Evolutionary conservation across 2,113 vertebrate genomes (phyloP).

Genomic region (Sinocyclocheilus maitianheensis): DNA sequence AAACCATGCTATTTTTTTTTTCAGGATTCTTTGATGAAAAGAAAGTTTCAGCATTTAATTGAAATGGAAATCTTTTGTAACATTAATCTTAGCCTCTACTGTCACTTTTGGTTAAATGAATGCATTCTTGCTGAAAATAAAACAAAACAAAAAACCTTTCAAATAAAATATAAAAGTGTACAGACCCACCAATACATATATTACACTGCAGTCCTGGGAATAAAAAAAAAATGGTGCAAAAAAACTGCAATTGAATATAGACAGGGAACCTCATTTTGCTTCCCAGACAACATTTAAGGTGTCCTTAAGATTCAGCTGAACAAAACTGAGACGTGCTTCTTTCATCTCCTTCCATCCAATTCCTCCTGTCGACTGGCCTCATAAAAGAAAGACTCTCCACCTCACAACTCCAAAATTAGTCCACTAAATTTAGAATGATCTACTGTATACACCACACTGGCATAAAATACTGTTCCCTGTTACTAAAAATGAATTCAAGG

Average conservation of each 20-base stretch:
- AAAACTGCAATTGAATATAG: not conserved
- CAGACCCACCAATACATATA: not conserved
- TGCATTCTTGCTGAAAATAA: not conserved
- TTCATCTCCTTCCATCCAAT: conserved; percentile 14
- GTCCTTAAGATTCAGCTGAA: not conserved
- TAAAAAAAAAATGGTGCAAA: not conserved
- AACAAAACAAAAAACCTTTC: not conserved
- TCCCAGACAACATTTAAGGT: not conserved
- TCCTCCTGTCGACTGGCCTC: not conserved
- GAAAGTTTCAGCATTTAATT: not conserved
- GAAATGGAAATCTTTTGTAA: not conserved
- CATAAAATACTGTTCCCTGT: not conserved
- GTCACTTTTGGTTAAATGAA: not conserved
- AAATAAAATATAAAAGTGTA: not conserved
- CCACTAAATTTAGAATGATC: conserved; percentile 2
- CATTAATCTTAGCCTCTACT: not conserved
- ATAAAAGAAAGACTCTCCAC: not conserved
- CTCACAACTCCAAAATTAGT: not conserved
- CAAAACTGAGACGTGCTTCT: not conserved
- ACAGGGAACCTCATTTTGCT: not conserved
- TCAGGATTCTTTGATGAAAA: not conserved
- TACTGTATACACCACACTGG: not conserved
- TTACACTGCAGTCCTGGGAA: not conserved
- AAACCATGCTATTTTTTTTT: not conserved
- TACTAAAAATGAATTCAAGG: conserved; percentile 22